These are phyloP conservation scores for Pharmacophagus antenor DNA, from an alignment of 2,888 invertebrate species.

Conservation along the genomic window DNA sequence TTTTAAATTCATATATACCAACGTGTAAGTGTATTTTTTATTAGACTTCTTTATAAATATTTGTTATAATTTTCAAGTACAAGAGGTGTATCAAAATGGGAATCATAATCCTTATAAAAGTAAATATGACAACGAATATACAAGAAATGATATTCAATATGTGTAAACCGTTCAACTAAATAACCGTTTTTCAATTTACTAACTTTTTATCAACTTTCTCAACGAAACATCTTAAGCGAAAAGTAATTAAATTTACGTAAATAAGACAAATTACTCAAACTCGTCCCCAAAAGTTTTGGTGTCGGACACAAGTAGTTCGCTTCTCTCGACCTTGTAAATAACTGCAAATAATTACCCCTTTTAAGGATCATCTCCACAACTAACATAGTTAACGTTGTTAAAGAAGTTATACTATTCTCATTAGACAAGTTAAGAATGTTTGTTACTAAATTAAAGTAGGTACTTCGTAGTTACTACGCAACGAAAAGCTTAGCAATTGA, in stretches of 20 bases:
- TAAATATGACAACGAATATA: not conserved
- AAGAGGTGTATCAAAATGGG: no score
- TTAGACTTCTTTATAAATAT: no score
- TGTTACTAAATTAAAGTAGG: not conserved
- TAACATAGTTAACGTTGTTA: conserved; percentile 9
- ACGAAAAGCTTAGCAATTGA: not conserved
- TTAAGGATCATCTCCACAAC: conserved; percentile 8
- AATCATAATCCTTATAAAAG: not conserved
- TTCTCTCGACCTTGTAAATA: conserved; percentile 10
- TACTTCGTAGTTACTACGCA: no score
- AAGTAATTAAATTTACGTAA: conserved; percentile 19
- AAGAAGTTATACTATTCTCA: conserved; percentile 2
- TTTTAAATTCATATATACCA: no score
- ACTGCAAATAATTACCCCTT: conserved; percentile 14
- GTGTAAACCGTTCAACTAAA: not conserved
- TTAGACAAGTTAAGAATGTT: not conserved
- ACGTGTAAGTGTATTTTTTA: no score
- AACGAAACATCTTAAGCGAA: not conserved
- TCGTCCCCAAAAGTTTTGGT: conserved; percentile 14
- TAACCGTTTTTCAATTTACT: not conserved
- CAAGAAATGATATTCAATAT: not conserved
- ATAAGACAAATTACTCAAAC: conserved; percentile 14
- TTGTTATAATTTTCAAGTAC: no score
- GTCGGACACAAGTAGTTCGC: conserved; percentile 20
- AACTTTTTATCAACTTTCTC: not conserved